Percentiles rank a stretch among this genome's conserved stretches.
These are phyloP conservation scores for Alitta virens DNA, from an alignment of 2,888 invertebrate genomes.

Conservation along the genomic window DNA sequence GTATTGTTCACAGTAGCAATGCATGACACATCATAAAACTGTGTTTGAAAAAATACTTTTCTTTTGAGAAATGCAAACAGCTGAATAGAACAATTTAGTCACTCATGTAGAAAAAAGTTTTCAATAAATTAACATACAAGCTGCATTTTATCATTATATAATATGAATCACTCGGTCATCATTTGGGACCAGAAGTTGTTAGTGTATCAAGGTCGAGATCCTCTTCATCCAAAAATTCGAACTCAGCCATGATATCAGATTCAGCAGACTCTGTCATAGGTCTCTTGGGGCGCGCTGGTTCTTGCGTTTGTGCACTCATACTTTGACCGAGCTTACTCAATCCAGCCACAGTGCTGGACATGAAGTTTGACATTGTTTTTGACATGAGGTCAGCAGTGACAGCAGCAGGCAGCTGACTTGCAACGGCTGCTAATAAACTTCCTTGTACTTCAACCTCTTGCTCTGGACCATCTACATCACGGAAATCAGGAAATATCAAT, in stretches of 20 bases:
- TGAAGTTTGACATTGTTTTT: slow-evolving; percentile 38
- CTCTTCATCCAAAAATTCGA: slow-evolving; percentile 45
- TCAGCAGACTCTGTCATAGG: background rate
- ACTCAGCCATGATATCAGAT: slow-evolving; percentile 33
- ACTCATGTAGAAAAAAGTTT: too few relatives aligned
- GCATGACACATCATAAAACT: too few relatives aligned
- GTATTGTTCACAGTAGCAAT: too few relatives aligned
- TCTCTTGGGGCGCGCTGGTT: background rate
- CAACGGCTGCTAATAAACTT: background rate
- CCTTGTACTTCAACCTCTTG: background rate
- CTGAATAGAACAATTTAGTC: too few relatives aligned
- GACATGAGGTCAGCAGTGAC: slow-evolving; percentile 34
- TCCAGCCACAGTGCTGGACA: slow-evolving; percentile 39
- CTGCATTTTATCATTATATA: too few relatives aligned
- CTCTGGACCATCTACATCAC: background rate
- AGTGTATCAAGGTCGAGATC: slow-evolving; percentile 23
- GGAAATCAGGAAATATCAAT: background rate
- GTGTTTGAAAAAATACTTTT: too few relatives aligned
- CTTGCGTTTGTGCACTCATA: slow-evolving; percentile 6
- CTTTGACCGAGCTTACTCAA: slow-evolving; percentile 29
- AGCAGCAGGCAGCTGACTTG: slow-evolving; percentile 9
- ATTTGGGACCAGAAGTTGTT: too few relatives aligned
- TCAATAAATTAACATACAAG: too few relatives aligned
- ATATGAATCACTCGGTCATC: too few relatives aligned
- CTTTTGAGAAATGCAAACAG: too few relatives aligned